These are phyloP conservation scores for Notoglanidium macrostoma DNA, from an alignment of 2,797 vertebrate genomes.

Conservation along the genomic window DNA sequence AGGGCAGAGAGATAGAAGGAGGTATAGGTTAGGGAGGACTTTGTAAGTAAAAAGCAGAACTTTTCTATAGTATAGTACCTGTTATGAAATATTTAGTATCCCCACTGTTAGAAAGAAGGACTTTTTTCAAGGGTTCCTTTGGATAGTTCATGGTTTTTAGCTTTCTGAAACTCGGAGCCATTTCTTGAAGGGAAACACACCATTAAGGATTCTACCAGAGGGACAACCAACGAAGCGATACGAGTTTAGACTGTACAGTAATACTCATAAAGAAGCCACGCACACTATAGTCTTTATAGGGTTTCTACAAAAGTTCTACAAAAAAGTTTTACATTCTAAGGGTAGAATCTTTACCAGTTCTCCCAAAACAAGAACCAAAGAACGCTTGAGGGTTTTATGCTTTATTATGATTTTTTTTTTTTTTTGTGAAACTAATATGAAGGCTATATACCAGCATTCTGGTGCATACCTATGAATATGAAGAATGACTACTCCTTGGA, in stretches of 20 bases:
- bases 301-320: no score
- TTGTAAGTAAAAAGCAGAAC: no score
- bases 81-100: not conserved
- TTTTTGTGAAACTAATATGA: no score
- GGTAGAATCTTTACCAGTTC: not conserved
- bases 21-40: no score
- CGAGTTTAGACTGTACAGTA: not conserved
- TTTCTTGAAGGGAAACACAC: not conserved
- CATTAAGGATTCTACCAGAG: not conserved
- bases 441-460: not conserved
- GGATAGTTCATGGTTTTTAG: not conserved
- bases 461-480: not conserved
- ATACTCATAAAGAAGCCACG: not conserved
- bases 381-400: not conserved
- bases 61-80: no score
- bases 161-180: not conserved
- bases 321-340: no score
- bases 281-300: not conserved
- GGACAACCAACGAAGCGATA: not conserved
- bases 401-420: no score
- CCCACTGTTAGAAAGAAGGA: not conserved
- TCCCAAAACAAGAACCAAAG: not conserved
- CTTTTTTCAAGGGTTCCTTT: not conserved
- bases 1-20: no score
- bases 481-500: not conserved